These are phyloP conservation scores for Rynchops niger DNA, from an alignment of 2,113 vertebrate genomes.

Conservation along the genomic window DNA sequence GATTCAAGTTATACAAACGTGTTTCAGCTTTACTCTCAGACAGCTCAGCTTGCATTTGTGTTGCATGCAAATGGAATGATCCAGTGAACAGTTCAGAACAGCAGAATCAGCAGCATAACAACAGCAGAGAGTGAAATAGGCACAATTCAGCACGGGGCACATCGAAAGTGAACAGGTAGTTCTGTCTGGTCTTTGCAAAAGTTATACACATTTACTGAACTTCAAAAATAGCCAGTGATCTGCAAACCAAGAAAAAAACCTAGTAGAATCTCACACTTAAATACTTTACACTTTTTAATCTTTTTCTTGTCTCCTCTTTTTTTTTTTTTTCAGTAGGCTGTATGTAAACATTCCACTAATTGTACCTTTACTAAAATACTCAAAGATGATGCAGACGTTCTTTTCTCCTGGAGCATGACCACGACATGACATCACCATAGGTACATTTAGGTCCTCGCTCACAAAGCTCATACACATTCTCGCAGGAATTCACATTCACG, in stretches of 20 bases:
- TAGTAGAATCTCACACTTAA: conserved; percentile 54
- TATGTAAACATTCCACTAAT: conserved; percentile 66
- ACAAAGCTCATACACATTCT: not conserved
- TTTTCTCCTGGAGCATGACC: not conserved
- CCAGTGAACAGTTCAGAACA: conserved; percentile 62
- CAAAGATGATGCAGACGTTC: not conserved
- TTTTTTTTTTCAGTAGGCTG: conserved; percentile 23
- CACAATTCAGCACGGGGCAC: conserved; percentile 68
- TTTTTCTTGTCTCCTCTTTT: not conserved
- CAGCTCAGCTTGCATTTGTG: conserved; percentile 70
- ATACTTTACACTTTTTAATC: conserved; percentile 5
- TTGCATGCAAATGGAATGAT: conserved; percentile 76
- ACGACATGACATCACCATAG: not conserved
- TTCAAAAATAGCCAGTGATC: conserved; percentile 59
- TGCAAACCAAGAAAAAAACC: conserved; percentile 54
- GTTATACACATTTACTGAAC: conserved; percentile 36
- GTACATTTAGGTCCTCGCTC: not conserved
- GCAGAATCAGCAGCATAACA: conserved; percentile 72
- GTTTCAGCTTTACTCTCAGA: conserved; percentile 69
- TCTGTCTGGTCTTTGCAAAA: conserved; percentile 58
- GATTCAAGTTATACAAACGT: conserved; percentile 64
- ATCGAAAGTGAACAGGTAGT: conserved; percentile 60
- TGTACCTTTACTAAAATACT: conserved; percentile 31
- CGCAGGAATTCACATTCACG: conserved; percentile 33
- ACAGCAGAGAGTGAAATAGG: conserved; percentile 70